Conservation (phyloP, 2,888 invertebrate genomes). For the Tridacna gigas region DNA sequence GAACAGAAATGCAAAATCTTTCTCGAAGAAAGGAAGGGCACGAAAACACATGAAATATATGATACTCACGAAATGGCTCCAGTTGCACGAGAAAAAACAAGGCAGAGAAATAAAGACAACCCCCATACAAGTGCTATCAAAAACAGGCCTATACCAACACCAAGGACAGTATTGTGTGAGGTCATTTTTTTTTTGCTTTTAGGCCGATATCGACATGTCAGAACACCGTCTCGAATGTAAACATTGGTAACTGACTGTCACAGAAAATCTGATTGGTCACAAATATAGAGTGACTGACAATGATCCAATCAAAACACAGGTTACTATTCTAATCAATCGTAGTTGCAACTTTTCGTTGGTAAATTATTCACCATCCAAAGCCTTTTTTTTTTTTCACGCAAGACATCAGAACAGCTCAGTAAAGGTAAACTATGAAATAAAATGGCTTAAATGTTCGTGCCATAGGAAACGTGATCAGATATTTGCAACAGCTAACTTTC, state of each 20-base stretch:
- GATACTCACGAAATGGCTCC: slow-evolving; percentile 76
- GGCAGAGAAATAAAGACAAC: slow-evolving; percentile 72
- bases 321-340: too few species aligned
- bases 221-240: slow-evolving; percentile 60
- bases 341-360: too few species aligned
- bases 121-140: slow-evolving; percentile 79
- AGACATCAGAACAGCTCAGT: too few species aligned
- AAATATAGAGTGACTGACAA: neutral
- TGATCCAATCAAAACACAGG: neutral
- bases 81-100: slow-evolving; percentile 76
- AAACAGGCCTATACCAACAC: slow-evolving; percentile 80
- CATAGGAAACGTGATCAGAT: too few species aligned
- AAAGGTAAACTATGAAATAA: too few species aligned
- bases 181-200: slow-evolving; percentile 40
- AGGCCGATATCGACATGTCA: slow-evolving; percentile 38
- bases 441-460: too few species aligned
- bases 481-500: too few species aligned
- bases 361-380: too few species aligned
- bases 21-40: neutral
- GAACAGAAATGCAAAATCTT: neutral
- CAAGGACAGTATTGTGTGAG: slow-evolving; percentile 65
- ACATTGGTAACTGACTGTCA: slow-evolving; percentile 14
- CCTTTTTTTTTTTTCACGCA: too few species aligned
- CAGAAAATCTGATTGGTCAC: neutral
- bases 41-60: slow-evolving; percentile 6